These are phyloP conservation scores for human (Homo sapiens) DNA, from an alignment of 2,113 vertebrate species.

Conservation along the genomic window DNA sequence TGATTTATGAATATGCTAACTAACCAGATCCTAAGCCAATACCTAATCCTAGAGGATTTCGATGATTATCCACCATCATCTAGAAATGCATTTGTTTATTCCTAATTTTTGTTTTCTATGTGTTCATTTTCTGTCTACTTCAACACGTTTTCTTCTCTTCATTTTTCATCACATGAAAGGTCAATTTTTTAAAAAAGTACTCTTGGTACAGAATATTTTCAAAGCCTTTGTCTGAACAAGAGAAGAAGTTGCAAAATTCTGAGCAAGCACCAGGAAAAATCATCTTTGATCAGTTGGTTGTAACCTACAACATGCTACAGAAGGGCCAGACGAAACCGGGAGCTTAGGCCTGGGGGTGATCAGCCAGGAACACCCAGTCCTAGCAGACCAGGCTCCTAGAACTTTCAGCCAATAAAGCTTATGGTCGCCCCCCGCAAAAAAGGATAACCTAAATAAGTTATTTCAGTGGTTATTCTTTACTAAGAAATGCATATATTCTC, in stretches of 20 bases:
- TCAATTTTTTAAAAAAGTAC: neutral
- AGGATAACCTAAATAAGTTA: neutral
- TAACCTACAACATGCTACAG: too few species aligned
- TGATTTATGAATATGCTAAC: conserved; percentile 38
- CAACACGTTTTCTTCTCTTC: neutral
- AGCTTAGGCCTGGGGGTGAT: too few species aligned
- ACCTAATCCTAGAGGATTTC: conserved; percentile 6
- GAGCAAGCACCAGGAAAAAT: too few species aligned
- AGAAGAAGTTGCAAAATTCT: too few species aligned
- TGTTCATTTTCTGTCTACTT: neutral
- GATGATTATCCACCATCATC: conserved; percentile 2
- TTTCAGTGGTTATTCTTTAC: neutral
- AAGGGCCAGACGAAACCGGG: too few species aligned
- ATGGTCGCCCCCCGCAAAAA: too few species aligned
- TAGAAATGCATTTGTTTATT: neutral
- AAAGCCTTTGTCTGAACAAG: neutral
- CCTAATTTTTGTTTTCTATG: conserved; percentile 2
- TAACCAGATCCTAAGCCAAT: conserved; percentile 11
- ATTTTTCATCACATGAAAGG: neutral
- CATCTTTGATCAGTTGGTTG: too few species aligned
- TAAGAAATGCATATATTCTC: neutral
- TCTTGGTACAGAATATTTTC: neutral
- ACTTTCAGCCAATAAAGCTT: too few species aligned
- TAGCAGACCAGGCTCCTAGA: too few species aligned
- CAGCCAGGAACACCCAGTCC: too few species aligned